phyloP scores from a whole-genome alignment of 2,888 invertebrate genomes.

The Rhagophthalmus giganteus region DNA sequence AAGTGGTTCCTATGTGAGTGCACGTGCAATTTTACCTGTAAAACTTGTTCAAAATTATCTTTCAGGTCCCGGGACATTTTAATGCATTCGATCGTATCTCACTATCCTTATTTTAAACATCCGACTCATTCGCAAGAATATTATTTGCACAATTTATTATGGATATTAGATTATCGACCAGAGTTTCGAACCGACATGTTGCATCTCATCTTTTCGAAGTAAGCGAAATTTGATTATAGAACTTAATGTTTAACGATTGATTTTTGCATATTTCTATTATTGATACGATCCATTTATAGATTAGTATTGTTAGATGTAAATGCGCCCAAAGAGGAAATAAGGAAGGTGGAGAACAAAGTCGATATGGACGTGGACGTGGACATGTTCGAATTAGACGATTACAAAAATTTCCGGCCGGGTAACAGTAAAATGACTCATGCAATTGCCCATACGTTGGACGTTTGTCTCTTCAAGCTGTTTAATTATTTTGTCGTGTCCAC shows the following conservation, averaged over 20 bases:
- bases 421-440: constrained; percentile 57
- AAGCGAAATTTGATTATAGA: constrained; percentile 45
- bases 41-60: constrained; percentile 34
- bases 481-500: constrained; percentile 68
- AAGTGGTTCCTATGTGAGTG: constrained; percentile 64
- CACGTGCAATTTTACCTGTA: constrained; percentile 2
- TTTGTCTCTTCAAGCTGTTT: constrained; percentile 74
- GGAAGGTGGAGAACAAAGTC: constrained; percentile 57
- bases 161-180: constrained; percentile 75
- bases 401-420: constrained; percentile 51
- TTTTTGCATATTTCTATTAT: background rate
- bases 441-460: constrained; percentile 71
- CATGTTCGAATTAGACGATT: constrained; percentile 33
- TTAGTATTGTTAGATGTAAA: constrained; percentile 76
- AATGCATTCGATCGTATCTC: constrained; percentile 63
- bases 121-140: constrained; percentile 70
- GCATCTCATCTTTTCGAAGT: constrained; percentile 77
- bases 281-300: constrained; percentile 54
- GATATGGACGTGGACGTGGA: constrained; percentile 50
- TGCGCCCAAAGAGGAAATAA: constrained; percentile 61
- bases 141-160: constrained; percentile 77
- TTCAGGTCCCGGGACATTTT: constrained; percentile 73
- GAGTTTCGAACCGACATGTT: constrained; percentile 70
- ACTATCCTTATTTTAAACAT: constrained; percentile 78
- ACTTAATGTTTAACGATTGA: constrained; percentile 9